A percentile compares a stretch with the other conserved stretches of the same genome.
phyloP scores from a whole-genome alignment of 2,113 vertebrate genomes.

The Urocynchramus pylzowi region DNA sequence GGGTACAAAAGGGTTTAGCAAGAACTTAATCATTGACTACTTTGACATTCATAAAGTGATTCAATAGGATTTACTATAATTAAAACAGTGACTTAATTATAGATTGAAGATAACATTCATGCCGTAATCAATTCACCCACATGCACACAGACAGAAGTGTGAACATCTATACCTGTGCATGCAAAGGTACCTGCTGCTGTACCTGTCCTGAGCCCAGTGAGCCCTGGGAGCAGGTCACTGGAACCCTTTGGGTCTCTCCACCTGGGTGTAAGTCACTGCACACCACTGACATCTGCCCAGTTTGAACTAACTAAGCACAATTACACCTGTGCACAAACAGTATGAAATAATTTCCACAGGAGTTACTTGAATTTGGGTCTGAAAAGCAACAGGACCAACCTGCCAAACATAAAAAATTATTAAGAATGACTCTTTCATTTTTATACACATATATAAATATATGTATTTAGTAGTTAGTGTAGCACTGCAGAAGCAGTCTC shows the following conservation, averaged over 20 bases:
- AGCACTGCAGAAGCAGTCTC: background rate
- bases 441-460: background rate
- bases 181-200: background rate
- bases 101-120: background rate
- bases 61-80: background rate
- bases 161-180: too few species aligned
- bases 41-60: background rate
- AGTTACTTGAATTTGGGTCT: background rate
- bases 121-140: background rate
- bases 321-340: background rate
- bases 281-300: background rate
- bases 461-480: background rate
- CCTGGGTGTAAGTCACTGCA: background rate
- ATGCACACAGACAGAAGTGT: background rate
- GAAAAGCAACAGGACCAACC: background rate
- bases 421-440: background rate
- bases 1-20: background rate
- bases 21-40: background rate
- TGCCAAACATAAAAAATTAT: background rate
- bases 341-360: background rate
- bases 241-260: rapidly evolving
- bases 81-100: background rate
- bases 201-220: background rate
- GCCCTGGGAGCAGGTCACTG: background rate
- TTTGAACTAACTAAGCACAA: background rate